These are phyloP conservation scores for Dysmachus trigonus DNA, from an alignment of 2,888 invertebrate species.

Conservation along the genomic window DNA sequence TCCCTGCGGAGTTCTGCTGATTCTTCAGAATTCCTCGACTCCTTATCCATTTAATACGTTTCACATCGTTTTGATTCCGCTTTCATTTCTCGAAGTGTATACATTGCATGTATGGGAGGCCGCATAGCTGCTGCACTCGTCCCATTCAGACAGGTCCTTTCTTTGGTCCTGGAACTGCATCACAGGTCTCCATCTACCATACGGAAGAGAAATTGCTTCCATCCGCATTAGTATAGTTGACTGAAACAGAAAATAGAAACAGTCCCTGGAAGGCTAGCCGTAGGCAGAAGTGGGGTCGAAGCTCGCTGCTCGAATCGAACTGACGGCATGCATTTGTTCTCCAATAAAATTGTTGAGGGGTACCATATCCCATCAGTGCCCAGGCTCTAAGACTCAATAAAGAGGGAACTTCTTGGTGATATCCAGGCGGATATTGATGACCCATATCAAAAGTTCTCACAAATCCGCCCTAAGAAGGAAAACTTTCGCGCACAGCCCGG, in stretches of 20 bases:
- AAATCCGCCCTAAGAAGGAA: slow-evolving; percentile 27
- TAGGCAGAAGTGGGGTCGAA: neutral
- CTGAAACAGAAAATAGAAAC: slow-evolving; percentile 34
- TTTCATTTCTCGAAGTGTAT: slow-evolving; percentile 28
- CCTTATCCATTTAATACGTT: slow-evolving; percentile 44
- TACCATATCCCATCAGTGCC: neutral
- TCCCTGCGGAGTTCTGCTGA: slow-evolving; percentile 34
- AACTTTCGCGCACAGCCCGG: slow-evolving; percentile 12
- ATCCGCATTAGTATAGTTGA: slow-evolving; percentile 37
- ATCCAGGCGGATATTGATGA: slow-evolving; percentile 35
- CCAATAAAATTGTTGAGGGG: neutral
- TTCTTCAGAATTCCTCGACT: slow-evolving; percentile 28
- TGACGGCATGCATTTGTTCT: slow-evolving; percentile 18
- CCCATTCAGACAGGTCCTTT: neutral
- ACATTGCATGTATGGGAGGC: neutral
- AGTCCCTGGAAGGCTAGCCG: neutral
- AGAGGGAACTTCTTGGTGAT: neutral
- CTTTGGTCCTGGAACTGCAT: slow-evolving; percentile 13
- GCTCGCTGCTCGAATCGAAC: neutral
- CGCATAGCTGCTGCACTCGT: neutral
- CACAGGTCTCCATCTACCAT: neutral
- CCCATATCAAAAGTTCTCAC: slow-evolving; percentile 12
- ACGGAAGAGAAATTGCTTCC: slow-evolving; percentile 32
- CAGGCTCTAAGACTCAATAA: slow-evolving; percentile 14
- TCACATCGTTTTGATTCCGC: slow-evolving; percentile 33